Percentiles rank a stretch among this genome's conserved stretches.
phyloP scores from a whole-genome alignment of 2,113 vertebrate species.

The Hystrix cristata region DNA sequence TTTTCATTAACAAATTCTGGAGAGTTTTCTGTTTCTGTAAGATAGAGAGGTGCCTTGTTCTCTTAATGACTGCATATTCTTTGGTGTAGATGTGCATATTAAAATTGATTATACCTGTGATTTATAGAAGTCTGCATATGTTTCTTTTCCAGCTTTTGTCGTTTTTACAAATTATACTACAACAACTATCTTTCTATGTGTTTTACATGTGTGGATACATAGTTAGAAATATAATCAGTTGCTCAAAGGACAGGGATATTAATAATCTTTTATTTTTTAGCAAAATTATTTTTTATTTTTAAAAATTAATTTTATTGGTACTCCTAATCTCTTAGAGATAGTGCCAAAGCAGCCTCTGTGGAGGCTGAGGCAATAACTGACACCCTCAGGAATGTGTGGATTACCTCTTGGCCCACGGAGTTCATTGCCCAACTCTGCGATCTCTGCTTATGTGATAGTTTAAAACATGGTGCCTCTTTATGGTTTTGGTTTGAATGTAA shows the following conservation, averaged over 20 bases:
- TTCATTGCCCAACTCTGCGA: background rate
- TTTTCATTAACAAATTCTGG: background rate
- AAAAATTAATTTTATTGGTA: too few species aligned
- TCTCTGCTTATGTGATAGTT: background rate
- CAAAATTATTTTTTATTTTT: too few species aligned
- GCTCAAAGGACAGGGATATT: background rate
- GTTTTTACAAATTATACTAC: background rate
- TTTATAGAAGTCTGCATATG: background rate
- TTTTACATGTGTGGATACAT: background rate
- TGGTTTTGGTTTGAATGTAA: slow-evolving; percentile 25
- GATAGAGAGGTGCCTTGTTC: background rate
- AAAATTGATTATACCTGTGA: background rate
- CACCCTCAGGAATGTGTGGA: background rate
- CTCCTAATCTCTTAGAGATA: background rate
- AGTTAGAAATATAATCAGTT: background rate
- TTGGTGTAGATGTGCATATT: background rate
- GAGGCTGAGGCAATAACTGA: background rate
- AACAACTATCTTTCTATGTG: background rate
- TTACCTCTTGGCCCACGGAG: background rate
- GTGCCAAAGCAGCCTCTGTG: background rate
- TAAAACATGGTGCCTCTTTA: background rate
- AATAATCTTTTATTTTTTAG: background rate
- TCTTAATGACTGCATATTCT: background rate
- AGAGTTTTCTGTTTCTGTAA: background rate
- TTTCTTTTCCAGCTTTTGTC: slow-evolving; percentile 20